Percentiles rank a stretch among this genome's conserved stretches.
These are phyloP conservation scores for Thyatira batis DNA, from an alignment of 2,888 invertebrate genomes.

Conservation along the genomic window DNA sequence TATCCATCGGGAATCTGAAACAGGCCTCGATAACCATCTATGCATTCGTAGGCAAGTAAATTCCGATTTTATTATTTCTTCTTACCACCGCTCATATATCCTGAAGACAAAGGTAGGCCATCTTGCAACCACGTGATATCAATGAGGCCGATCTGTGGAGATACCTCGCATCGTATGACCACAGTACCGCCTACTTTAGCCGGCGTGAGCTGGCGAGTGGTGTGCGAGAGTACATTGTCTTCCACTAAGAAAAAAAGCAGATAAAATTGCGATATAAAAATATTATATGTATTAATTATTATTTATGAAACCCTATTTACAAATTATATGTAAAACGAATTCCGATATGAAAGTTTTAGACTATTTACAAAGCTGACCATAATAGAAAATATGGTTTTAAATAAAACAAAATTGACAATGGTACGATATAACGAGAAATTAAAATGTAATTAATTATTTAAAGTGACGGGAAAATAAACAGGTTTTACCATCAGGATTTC, in stretches of 20 bases:
- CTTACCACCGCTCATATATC: slow-evolving; percentile 66
- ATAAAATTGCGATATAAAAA: not conserved
- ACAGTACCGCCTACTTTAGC: slow-evolving; percentile 68
- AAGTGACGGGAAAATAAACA: not conserved
- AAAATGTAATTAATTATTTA: not conserved
- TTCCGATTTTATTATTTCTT: no score
- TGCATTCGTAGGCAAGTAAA: not conserved
- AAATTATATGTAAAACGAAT: no score
- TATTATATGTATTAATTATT: no score
- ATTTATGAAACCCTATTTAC: no score
- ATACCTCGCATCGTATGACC: slow-evolving; percentile 66
- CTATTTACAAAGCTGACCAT: no score
- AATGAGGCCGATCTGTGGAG: slow-evolving; percentile 65
- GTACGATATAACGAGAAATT: no score
- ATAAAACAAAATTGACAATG: no score
- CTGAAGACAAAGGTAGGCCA: slow-evolving; percentile 64
- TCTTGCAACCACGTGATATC: slow-evolving; percentile 74
- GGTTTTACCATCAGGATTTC: slow-evolving; percentile 4
- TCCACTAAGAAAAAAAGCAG: slow-evolving; percentile 52
- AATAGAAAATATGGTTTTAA: no score
- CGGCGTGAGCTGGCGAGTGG: slow-evolving; percentile 64
- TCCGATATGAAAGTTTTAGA: no score
- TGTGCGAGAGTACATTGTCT: slow-evolving; percentile 63
- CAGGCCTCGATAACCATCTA: slow-evolving; percentile 4
- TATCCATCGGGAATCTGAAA: slow-evolving; percentile 70